Percentiles rank a stretch among this genome's conserved stretches.
These are phyloP conservation scores for Leptothorax acervorum DNA, from an alignment of 2,888 invertebrate species.

Conservation along the genomic window DNA sequence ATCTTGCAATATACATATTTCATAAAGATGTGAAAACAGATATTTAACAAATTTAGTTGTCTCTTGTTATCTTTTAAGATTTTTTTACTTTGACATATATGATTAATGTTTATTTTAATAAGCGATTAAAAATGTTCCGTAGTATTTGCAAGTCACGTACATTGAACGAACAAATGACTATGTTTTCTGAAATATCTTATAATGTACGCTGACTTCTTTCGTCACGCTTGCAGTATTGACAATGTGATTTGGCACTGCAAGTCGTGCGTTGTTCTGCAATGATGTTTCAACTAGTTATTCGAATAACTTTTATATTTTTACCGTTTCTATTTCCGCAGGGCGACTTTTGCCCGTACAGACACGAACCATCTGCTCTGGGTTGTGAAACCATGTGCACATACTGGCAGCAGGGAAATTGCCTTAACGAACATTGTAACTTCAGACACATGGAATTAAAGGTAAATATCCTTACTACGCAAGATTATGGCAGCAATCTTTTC, in stretches of 20 bases:
- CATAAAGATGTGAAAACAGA: not conserved
- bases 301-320: not conserved
- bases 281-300: not conserved
- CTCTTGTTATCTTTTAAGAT: not conserved
- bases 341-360: constrained; percentile 92
- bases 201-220: not conserved
- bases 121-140: not conserved
- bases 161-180: not conserved
- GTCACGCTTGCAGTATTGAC: constrained; percentile 64
- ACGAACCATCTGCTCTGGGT: constrained; percentile 93
- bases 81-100: too few species aligned
- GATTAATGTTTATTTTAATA: not conserved
- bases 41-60: not conserved
- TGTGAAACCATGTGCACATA: constrained; percentile 93
- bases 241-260: constrained; percentile 64
- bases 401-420: constrained; percentile 94
- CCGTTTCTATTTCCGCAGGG: constrained; percentile 87
- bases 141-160: not conserved
- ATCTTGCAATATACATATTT: not conserved
- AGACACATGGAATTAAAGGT: constrained; percentile 95
- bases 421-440: constrained; percentile 92
- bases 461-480: constrained; percentile 72
- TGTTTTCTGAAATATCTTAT: not conserved
- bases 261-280: not conserved
- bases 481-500: too few species aligned